Percentiles rank a stretch among this genome's conserved stretches.
phyloP scores from a whole-genome alignment of 2,888 invertebrate species.

The Antitype chi region DNA sequence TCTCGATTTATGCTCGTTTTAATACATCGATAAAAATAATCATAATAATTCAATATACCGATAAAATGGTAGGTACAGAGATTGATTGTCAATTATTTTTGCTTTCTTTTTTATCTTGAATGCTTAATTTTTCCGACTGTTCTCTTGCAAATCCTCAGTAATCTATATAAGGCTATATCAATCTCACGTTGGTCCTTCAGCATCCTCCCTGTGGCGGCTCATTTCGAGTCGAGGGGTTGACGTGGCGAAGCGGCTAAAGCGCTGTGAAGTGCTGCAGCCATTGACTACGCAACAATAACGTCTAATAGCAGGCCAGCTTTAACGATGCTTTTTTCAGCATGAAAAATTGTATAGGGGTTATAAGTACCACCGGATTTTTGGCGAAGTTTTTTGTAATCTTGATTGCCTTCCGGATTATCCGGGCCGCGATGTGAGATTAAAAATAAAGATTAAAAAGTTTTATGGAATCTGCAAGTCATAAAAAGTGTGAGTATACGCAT shows the following conservation, averaged over 20 bases:
- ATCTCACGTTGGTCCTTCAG: slow-evolving; percentile 58
- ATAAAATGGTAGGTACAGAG: slow-evolving; percentile 4
- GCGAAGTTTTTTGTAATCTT: slow-evolving; percentile 17
- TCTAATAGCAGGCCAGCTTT: slow-evolving; percentile 75
- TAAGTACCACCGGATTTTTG: slow-evolving; percentile 26
- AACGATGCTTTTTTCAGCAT: slow-evolving; percentile 67
- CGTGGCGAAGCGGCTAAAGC: slow-evolving; percentile 78
- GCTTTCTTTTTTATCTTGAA: background rate
- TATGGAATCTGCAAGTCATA: background rate
- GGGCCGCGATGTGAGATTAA: background rate
- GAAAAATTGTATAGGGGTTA: slow-evolving; percentile 31
- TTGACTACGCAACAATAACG: slow-evolving; percentile 82
- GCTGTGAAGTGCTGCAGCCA: slow-evolving; percentile 75
- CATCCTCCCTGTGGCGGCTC: slow-evolving; percentile 70
- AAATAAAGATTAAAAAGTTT: background rate
- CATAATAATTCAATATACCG: slow-evolving; percentile 10
- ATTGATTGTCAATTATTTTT: background rate
- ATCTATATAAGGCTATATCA: slow-evolving; percentile 64
- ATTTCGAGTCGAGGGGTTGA: slow-evolving; percentile 76
- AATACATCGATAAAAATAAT: background rate
- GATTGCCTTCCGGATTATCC: slow-evolving; percentile 23
- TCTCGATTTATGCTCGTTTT: background rate
- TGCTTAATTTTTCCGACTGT: slow-evolving; percentile 5
- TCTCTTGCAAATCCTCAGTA: slow-evolving; percentile 24
- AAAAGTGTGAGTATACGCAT: background rate